phyloP scores from a whole-genome alignment of 2,797 vertebrate genomes.

The Clarias platycephalus region DNA sequence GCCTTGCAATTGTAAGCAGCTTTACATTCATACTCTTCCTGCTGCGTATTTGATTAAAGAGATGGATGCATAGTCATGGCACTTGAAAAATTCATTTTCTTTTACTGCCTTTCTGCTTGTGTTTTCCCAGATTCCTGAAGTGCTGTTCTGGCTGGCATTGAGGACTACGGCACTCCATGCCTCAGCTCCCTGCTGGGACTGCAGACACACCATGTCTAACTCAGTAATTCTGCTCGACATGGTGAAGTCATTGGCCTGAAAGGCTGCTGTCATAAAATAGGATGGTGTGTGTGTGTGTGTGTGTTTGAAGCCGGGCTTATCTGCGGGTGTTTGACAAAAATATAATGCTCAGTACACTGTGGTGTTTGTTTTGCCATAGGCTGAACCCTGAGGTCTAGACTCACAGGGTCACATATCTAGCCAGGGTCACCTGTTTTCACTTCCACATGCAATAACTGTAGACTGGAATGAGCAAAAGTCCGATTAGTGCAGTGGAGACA shows the following conservation, averaged over 20 bases:
- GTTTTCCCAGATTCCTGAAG: background rate
- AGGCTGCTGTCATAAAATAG: constrained; percentile 49
- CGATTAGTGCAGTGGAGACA: constrained; percentile 8
- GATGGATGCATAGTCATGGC: constrained; percentile 5
- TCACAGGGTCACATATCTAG: constrained; percentile 38
- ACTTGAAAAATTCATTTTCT: constrained; percentile 8
- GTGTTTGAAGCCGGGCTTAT: constrained; percentile 24
- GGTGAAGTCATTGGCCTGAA: constrained; percentile 49
- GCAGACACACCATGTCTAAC: constrained; percentile 37
- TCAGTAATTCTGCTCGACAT: constrained; percentile 42
- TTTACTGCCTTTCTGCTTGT: background rate
- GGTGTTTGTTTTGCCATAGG: constrained; percentile 16
- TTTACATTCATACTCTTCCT: background rate
- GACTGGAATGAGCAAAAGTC: background rate
- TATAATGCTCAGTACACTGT: constrained; percentile 31
- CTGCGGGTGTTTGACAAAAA: constrained; percentile 38
- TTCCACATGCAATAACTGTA: background rate
- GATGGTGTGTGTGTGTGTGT: constrained; percentile 15
- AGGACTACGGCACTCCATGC: background rate
- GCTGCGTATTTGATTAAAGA: constrained; percentile 18
- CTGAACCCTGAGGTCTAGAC: background rate
- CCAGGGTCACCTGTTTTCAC: constrained; percentile 25
- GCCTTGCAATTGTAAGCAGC: background rate
- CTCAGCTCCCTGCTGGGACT: constrained; percentile 17
- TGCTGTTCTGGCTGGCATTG: background rate